phyloP scores from a whole-genome alignment of 2,113 vertebrate genomes.

The Elephas maximus region DNA sequence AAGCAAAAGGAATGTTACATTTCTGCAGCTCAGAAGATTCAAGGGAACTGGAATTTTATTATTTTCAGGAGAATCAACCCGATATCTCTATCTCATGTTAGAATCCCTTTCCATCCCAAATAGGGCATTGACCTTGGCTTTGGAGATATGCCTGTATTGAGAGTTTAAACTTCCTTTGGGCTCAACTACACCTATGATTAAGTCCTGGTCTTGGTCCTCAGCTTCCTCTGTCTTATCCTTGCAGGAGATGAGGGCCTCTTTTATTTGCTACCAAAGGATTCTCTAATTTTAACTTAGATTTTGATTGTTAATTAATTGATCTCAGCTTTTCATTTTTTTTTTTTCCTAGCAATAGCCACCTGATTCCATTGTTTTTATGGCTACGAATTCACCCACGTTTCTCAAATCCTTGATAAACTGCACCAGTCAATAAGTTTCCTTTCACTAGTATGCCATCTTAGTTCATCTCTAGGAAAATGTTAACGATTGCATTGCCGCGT shows the following conservation, averaged over 20 bases:
- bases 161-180: background rate
- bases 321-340: background rate
- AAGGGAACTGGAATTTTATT: background rate
- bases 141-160: background rate
- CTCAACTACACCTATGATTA: background rate
- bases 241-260: background rate
- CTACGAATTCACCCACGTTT: background rate
- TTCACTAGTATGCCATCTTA: background rate
- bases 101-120: background rate
- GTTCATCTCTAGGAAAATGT: background rate
- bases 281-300: background rate
- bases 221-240: background rate
- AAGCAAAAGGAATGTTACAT: background rate
- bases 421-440: background rate
- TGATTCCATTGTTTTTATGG: background rate
- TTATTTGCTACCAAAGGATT: background rate
- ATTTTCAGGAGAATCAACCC: background rate
- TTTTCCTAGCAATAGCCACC: background rate
- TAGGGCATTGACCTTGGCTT: background rate
- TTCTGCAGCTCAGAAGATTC: background rate
- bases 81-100: background rate
- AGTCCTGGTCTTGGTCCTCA: background rate
- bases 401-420: background rate
- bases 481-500: too few relatives aligned
- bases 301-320: background rate